These are phyloP conservation scores for Thaleichthys pacificus DNA, from an alignment of 2,797 vertebrate genomes.

Conservation along the genomic window DNA sequence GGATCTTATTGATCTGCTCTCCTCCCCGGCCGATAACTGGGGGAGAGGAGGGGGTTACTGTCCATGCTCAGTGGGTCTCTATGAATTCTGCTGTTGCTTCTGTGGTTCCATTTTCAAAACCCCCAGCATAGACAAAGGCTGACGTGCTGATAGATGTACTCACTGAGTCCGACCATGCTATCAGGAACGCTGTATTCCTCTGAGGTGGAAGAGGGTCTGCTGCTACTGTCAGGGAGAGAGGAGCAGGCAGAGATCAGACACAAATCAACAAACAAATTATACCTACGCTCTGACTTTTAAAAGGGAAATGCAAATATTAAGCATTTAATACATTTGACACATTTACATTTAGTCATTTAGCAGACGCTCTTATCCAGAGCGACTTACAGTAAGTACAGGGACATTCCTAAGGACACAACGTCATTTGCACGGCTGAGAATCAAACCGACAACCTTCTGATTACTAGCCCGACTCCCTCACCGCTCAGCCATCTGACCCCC, in stretches of 20 bases:
- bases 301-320: neutral
- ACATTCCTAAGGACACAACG: too few species aligned
- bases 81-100: neutral
- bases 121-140: too few species aligned
- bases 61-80: neutral
- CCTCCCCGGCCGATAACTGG: constrained; percentile 79
- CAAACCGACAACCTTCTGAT: too few species aligned
- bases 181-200: constrained; percentile 80
- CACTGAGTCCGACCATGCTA: constrained; percentile 81
- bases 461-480: too few species aligned
- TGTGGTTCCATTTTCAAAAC: neutral
- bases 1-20: constrained; percentile 82
- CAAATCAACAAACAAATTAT: too few species aligned
- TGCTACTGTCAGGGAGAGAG: neutral
- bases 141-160: constrained; percentile 48
- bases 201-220: constrained; percentile 63
- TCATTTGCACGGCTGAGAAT: too few species aligned
- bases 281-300: too few species aligned
- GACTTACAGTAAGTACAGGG: too few species aligned
- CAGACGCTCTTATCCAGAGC: too few species aligned
- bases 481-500: too few species aligned
- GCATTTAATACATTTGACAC: neutral
- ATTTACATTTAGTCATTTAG: too few species aligned
- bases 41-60: neutral
- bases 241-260: neutral